Conservation (phyloP, 64 coral and sea anemone species). For the Montipora cactus region DNA sequence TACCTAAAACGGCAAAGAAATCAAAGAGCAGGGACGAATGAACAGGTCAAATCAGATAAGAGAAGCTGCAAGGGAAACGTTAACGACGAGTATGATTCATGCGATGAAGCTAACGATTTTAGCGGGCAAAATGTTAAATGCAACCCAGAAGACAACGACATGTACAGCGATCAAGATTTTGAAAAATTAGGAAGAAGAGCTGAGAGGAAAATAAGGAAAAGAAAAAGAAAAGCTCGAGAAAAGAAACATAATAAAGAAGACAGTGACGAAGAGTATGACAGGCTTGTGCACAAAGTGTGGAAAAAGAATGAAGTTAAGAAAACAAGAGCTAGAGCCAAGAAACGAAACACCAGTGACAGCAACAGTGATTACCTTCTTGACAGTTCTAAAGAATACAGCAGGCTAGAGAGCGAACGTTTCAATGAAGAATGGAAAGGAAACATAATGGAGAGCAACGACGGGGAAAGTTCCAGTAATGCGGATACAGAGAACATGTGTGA, state of each 20-base stretch:
- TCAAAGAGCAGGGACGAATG: not conserved
- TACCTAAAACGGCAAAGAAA: conserved; percentile 39
- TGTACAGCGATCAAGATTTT: conserved; percentile 44
- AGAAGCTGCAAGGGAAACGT: conserved; percentile 6
- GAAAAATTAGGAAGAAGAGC: conserved; percentile 52
- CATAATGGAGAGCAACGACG: not conserved
- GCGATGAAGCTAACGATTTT: conserved; percentile 36
- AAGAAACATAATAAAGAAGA: not conserved
- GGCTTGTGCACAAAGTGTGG: conserved; percentile 27
- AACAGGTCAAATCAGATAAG: conserved; percentile 13
- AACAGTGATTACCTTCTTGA: conserved; percentile 35
- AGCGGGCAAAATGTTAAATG: not conserved
- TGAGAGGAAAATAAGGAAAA: conserved; percentile 22
- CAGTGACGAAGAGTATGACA: conserved; percentile 52
- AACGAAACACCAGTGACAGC: too few relatives aligned
- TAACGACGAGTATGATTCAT: conserved; percentile 42
- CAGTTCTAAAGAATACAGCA: conserved; percentile 25
- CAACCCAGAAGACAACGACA: conserved; percentile 27
- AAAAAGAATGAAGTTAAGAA: not conserved
- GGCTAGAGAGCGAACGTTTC: conserved; percentile 2
- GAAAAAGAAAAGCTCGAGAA: not conserved
- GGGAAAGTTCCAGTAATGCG: not conserved
- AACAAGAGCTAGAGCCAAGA: conserved; percentile 12
- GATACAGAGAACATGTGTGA: conserved; percentile 13
- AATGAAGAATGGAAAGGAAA: conserved; percentile 37